These are phyloP conservation scores for Gracilinanus agilis DNA, from an alignment of 2,113 vertebrate genomes.

Conservation along the genomic window DNA sequence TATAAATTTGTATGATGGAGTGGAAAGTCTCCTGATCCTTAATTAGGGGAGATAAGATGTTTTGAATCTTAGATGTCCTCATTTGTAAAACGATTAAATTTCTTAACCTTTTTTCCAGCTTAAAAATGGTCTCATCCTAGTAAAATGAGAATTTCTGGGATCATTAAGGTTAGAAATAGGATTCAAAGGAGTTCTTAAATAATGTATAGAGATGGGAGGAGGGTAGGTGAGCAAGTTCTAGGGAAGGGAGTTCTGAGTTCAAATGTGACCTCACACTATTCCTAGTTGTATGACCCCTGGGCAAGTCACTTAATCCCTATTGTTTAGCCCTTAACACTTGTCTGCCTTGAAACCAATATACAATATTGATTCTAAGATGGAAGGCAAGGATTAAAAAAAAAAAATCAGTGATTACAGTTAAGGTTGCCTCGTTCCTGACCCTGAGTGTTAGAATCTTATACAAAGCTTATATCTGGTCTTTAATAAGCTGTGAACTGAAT, in stretches of 20 bases:
- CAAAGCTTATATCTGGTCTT: constrained; percentile 27
- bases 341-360: too few species aligned
- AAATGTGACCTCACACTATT: too few species aligned
- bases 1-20: background rate
- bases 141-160: background rate
- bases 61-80: background rate
- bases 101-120: background rate
- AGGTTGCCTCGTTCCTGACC: constrained; percentile 11
- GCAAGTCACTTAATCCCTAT: too few species aligned
- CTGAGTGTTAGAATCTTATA: background rate
- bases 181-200: background rate
- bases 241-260: too few species aligned
- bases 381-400: too few species aligned
- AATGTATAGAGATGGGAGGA: background rate
- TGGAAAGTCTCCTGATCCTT: background rate
- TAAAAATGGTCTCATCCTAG: background rate
- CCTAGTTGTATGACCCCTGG: too few species aligned
- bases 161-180: background rate
- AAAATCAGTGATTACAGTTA: background rate
- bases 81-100: background rate
- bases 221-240: too few species aligned
- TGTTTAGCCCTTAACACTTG: too few species aligned
- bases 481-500: constrained; percentile 25
- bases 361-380: too few species aligned
- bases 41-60: background rate